Evolutionary conservation across 2,797 vertebrate genomes (phyloP).

Genomic region (Hoplostethus atlanticus): DNA sequence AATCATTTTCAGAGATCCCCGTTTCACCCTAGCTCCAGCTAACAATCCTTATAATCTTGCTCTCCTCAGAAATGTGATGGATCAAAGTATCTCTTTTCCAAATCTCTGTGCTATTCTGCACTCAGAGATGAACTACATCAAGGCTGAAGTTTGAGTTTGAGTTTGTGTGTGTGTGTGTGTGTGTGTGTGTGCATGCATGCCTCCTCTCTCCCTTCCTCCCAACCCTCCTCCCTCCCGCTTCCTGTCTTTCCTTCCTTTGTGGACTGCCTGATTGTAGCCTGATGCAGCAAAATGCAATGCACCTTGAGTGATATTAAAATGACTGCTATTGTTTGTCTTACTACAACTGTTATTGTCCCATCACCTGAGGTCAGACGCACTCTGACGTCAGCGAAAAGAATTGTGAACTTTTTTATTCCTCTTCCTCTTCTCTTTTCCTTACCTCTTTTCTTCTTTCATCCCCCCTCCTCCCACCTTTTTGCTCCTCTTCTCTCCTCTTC

Average conservation of each 20-base stretch:
- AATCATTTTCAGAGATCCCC: conserved; percentile 28
- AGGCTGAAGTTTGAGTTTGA: conserved; percentile 21
- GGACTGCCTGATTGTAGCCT: conserved; percentile 42
- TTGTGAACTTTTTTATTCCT: background rate
- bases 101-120: conserved; percentile 29
- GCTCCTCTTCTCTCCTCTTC: background rate
- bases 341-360: background rate
- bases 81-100: conserved; percentile 52
- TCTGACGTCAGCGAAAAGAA: conserved; percentile 4
- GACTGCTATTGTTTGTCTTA: background rate
- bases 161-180: background rate
- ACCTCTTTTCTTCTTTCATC: background rate
- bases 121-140: conserved; percentile 47
- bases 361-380: conserved; percentile 5
- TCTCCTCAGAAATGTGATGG: conserved; percentile 49
- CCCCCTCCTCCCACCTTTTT: background rate
- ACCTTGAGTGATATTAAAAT: conserved; percentile 9
- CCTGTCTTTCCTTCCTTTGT: background rate
- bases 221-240: background rate
- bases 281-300: conserved; percentile 64
- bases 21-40: conserved; percentile 33
- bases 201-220: background rate
- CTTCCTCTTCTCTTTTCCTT: background rate
- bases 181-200: background rate
- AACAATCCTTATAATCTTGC: conserved; percentile 54